These are phyloP conservation scores for Empidonax alnorum DNA, from an alignment of 2,113 vertebrate genomes.

Conservation along the genomic window DNA sequence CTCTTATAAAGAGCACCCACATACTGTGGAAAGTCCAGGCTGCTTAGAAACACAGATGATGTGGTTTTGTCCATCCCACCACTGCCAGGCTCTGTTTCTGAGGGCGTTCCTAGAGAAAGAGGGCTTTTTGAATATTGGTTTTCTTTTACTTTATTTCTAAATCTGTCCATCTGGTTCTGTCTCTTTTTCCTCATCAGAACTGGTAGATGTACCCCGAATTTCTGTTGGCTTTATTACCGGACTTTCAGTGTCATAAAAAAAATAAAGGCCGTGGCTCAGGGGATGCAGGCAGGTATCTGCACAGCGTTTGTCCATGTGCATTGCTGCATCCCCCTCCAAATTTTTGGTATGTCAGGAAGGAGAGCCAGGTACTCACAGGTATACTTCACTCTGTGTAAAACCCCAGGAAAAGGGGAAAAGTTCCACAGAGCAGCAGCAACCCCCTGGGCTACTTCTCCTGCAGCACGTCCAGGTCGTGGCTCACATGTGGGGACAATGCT, in stretches of 20 bases:
- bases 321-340: neutral
- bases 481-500: fast-evolving
- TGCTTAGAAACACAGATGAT: neutral
- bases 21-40: neutral
- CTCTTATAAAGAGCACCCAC: neutral
- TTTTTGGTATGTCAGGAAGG: neutral
- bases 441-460: neutral
- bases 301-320: neutral
- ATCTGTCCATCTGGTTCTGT: neutral
- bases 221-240: neutral
- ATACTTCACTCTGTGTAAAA: neutral
- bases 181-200: neutral
- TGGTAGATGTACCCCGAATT: neutral
- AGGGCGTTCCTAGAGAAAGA: neutral
- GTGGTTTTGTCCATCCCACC: neutral
- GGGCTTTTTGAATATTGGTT: neutral
- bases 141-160: neutral
- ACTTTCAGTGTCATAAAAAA: neutral
- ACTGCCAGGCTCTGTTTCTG: neutral
- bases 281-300: neutral
- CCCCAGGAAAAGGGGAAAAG: neutral
- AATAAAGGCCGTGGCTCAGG: neutral
- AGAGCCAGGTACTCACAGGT: neutral
- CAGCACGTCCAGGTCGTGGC: neutral
- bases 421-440: neutral